Evolutionary conservation across 2,888 invertebrate species (phyloP).

Genomic region (Tanaodytes sp.): DNA sequence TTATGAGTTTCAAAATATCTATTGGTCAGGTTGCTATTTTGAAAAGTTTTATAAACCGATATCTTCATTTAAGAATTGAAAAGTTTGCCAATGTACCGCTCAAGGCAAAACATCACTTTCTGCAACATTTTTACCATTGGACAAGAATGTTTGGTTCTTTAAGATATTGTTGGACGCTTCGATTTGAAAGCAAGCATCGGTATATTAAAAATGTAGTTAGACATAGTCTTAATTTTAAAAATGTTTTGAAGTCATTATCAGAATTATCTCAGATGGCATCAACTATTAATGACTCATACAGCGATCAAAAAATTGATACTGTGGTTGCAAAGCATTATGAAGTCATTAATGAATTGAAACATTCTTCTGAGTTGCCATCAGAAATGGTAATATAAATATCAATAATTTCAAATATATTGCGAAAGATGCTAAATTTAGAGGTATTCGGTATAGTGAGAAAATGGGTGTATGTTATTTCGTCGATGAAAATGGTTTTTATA

Average conservation of each 20-base stretch:
- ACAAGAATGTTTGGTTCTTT: conserved; percentile 50
- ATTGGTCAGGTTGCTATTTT: conserved; percentile 40
- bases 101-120: conserved; percentile 55
- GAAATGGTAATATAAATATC: conserved; percentile 6
- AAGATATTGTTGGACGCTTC: conserved; percentile 48
- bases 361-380: conserved; percentile 17
- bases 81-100: conserved; percentile 42
- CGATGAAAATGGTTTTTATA: conserved; percentile 20
- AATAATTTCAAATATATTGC: conserved; percentile 16
- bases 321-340: conserved; percentile 11
- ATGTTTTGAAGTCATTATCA: conserved; percentile 42
- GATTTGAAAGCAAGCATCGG: conserved; percentile 57
- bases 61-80: conserved; percentile 38
- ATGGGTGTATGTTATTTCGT: conserved; percentile 15
- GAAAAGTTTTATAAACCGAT: conserved; percentile 31
- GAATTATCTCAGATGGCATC: conserved; percentile 37
- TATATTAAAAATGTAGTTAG: conserved; percentile 55
- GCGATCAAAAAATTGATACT: conserved; percentile 21
- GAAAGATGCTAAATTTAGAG: conserved; percentile 11
- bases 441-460: conserved; percentile 4
- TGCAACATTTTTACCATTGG: conserved; percentile 42
- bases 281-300: conserved; percentile 7
- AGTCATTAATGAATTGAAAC: conserved; percentile 4
- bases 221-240: conserved; percentile 56
- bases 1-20: conserved; percentile 45